Evolutionary conservation across 2,888 invertebrate species (phyloP), one percentile per base, ranked within the genome.

Genomic region (Torymus texanus): DNA sequence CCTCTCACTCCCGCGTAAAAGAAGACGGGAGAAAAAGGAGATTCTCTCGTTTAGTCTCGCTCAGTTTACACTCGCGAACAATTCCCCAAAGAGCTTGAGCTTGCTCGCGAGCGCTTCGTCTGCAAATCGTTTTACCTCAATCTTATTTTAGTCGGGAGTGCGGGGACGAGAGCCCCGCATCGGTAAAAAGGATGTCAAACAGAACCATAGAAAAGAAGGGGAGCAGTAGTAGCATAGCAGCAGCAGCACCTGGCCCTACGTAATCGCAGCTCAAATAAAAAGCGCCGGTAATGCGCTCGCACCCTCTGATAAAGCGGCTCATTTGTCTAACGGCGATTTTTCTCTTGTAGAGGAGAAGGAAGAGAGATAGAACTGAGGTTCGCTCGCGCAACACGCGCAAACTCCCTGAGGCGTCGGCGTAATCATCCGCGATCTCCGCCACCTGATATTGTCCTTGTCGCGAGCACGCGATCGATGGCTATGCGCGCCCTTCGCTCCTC

Each of bases 261-360:
- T 88, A 89, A 89, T 88, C 88, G 87, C 85, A 84, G 87, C 85
- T 87, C 87, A 86, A 89, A 89, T 88, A 89, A 89, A 90, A 88
- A 87, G 86, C 41, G 85, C 68, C 67, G 86, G 85, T 88, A 87
- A 88, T 87, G 85, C 86, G 41, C 41, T 3, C 29, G 29, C 24
- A 24, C 29, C 29, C 29, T 87, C 70, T 86, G 89, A 90, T 89
- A 90, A 90, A 90, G 87, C 87, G 85, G 86, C 85, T 87, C 89
- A 89, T 90, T 90, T 90, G 88, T 90, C 89, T 87, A 86, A 87
- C 86, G 86, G 86, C 86, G 86, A 89, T 88, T 88, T 88, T 88
- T 90, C 86, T 87, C 62, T 50, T 53, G 67, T 41, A 21, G 55
- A 21, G 65, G 59, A 70, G 61, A 21, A 53, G 41, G 55, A 55